These are phyloP conservation scores for Myrmecophaga tridactyla DNA, from an alignment of 2,113 vertebrate genomes.

Conservation along the genomic window DNA sequence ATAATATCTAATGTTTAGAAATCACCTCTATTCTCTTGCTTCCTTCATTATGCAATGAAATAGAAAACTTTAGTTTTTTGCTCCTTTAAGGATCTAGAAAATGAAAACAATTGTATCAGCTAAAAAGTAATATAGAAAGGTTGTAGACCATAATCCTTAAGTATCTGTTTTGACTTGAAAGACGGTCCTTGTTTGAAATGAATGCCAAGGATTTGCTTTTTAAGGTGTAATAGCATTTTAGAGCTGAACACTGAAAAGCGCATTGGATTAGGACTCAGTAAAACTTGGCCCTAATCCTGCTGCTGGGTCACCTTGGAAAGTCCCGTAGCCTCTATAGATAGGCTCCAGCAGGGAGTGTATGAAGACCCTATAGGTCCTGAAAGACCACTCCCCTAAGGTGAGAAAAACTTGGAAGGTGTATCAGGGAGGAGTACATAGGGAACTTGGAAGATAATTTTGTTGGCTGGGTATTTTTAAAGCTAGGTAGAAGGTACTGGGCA, in stretches of 20 bases:
- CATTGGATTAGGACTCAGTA: not conserved
- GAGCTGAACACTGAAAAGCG: not conserved
- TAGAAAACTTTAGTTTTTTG: not conserved
- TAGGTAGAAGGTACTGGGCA: not conserved
- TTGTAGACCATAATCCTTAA: not conserved
- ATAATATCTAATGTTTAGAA: not conserved
- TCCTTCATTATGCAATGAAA: not conserved
- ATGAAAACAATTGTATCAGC: not conserved
- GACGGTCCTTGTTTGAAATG: not conserved
- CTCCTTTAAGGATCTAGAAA: not conserved
- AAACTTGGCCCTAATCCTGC: not conserved
- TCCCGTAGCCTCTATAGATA: not conserved
- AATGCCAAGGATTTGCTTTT: not conserved
- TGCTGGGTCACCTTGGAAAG: not conserved
- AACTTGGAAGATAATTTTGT: not conserved
- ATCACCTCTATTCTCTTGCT: not conserved
- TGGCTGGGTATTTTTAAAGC: not conserved
- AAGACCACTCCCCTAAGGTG: not conserved
- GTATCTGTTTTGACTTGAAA: slow-evolving; percentile 15
- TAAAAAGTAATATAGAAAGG: not conserved
- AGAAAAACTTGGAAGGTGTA: not conserved
- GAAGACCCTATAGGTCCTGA: not conserved
- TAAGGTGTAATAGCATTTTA: not conserved
- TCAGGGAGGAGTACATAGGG: not conserved
- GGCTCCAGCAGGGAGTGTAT: not conserved